A percentile compares a stretch with the other conserved stretches of the same genome.
phyloP scores from a whole-genome alignment of 2,797 vertebrate genomes.

The Capromys pilorides region DNA sequence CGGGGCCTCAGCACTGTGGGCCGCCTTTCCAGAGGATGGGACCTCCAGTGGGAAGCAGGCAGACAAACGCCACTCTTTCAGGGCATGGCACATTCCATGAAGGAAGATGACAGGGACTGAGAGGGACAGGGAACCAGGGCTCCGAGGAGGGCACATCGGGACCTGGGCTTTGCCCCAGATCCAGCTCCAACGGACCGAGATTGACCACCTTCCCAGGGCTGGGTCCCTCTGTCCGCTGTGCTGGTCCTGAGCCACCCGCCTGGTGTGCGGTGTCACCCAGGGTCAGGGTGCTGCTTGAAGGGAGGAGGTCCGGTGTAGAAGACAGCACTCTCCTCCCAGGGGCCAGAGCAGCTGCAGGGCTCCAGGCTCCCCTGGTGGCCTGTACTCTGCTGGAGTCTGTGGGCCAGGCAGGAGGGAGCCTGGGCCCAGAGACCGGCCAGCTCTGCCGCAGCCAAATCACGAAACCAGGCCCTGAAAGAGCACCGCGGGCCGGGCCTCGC shows the following conservation, averaged over 20 bases:
- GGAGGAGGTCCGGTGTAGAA: too few relatives aligned
- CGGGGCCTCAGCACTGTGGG: not conserved
- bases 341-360: not conserved
- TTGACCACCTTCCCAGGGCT: not conserved
- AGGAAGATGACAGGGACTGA: not conserved
- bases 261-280: not conserved
- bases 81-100: not conserved
- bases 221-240: not conserved
- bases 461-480: not conserved
- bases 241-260: not conserved
- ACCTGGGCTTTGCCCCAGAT: not conserved
- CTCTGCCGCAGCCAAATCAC: not conserved
- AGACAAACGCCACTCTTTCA: not conserved
- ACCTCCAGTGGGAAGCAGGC: not conserved
- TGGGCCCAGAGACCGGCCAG: fast-evolving
- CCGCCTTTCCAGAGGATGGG: not conserved
- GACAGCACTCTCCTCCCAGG: not conserved
- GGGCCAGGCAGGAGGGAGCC: not conserved
- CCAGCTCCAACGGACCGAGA: not conserved
- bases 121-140: not conserved
- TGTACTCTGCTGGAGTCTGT: not conserved
- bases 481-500: fast-evolving
- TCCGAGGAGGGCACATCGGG: not conserved
- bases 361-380: too few relatives aligned
- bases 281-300: not conserved